Evolutionary conservation across 2,888 invertebrate genomes (phyloP).

Genomic region (Lithophane socia): DNA sequence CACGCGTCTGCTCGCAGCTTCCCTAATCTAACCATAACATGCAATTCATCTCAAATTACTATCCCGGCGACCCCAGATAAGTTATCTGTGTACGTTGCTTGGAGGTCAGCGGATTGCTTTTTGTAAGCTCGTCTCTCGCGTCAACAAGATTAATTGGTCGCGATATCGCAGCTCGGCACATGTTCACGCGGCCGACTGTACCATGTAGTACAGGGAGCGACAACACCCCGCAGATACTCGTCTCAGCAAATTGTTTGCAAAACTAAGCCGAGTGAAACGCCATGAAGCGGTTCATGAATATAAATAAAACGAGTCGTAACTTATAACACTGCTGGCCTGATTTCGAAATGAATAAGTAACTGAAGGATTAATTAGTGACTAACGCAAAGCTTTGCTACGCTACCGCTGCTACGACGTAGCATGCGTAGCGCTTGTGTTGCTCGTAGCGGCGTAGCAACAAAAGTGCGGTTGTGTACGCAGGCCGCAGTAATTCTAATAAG

Average conservation of each 20-base stretch:
- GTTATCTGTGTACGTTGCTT: slow-evolving; percentile 58
- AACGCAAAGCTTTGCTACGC: slow-evolving; percentile 50
- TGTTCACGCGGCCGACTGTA: slow-evolving; percentile 30
- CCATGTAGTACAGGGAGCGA: slow-evolving; percentile 6
- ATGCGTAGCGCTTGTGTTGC: slow-evolving; percentile 44
- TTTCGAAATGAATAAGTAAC: slow-evolving; percentile 45
- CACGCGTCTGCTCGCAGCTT: slow-evolving; percentile 4
- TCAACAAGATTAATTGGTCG: slow-evolving; percentile 70
- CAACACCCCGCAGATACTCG: slow-evolving; percentile 18
- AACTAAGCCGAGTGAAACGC: slow-evolving; percentile 36
- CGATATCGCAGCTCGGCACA: slow-evolving; percentile 53
- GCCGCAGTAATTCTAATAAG: slow-evolving; percentile 25
- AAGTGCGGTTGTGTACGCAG: slow-evolving; percentile 14
- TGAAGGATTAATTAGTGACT: slow-evolving; percentile 58
- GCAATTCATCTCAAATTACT: slow-evolving; percentile 62
- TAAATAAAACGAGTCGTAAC: slow-evolving; percentile 55
- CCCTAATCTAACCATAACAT: slow-evolving; percentile 37
- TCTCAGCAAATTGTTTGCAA: slow-evolving; percentile 49
- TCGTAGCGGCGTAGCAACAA: slow-evolving; percentile 28
- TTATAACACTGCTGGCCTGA: slow-evolving; percentile 43
- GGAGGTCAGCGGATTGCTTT: slow-evolving; percentile 65
- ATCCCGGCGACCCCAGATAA: slow-evolving; percentile 50
- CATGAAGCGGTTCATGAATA: slow-evolving; percentile 53
- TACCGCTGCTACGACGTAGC: slow-evolving; percentile 52
- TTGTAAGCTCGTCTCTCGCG: slow-evolving; percentile 59